Conservation (phyloP, 2,797 vertebrate genomes). For the Percopsis omiscomaycus region DNA sequence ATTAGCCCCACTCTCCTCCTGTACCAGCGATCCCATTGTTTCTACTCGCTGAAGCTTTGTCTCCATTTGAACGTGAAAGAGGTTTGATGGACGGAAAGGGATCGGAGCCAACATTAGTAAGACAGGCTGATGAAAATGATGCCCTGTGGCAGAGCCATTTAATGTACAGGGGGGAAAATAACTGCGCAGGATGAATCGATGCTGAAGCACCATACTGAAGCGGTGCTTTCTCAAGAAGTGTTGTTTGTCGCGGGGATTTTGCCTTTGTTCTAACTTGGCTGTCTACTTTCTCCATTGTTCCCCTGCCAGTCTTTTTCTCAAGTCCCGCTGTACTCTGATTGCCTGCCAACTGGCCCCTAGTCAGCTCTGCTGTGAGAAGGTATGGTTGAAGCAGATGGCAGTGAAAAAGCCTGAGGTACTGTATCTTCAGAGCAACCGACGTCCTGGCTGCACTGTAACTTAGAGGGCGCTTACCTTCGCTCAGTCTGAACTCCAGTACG, state of each 20-base stretch:
- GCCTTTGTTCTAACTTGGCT: constrained; percentile 58
- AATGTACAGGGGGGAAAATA: constrained; percentile 36
- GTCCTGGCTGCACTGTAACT: constrained; percentile 57
- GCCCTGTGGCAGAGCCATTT: constrained; percentile 31
- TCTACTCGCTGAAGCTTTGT: constrained; percentile 13
- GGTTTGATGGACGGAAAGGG: not conserved
- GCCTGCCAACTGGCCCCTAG: constrained; percentile 71
- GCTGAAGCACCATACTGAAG: constrained; percentile 14
- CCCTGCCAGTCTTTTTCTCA: constrained; percentile 64
- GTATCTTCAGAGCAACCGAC: constrained; percentile 61
- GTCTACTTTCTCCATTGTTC: constrained; percentile 47
- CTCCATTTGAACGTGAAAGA: constrained; percentile 1
- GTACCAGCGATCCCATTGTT: not conserved
- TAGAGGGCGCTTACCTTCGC: constrained; percentile 54
- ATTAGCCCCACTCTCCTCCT: constrained; percentile 8
- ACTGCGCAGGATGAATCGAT: constrained; percentile 38
- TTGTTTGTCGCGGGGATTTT: constrained; percentile 8
- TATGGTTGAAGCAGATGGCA: constrained; percentile 72
- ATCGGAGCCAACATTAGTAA: not conserved
- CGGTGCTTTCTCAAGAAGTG: too few relatives aligned
- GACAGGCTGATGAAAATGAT: not conserved
- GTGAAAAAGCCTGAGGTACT: constrained; percentile 62
- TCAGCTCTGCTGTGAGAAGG: constrained; percentile 66
- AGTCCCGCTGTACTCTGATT: constrained; percentile 63
- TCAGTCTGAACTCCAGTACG: constrained; percentile 45